Percentiles rank a stretch among this genome's conserved stretches.
These are phyloP conservation scores for Amia ocellicauda DNA, from an alignment of 2,113 vertebrate species.

Conservation along the genomic window DNA sequence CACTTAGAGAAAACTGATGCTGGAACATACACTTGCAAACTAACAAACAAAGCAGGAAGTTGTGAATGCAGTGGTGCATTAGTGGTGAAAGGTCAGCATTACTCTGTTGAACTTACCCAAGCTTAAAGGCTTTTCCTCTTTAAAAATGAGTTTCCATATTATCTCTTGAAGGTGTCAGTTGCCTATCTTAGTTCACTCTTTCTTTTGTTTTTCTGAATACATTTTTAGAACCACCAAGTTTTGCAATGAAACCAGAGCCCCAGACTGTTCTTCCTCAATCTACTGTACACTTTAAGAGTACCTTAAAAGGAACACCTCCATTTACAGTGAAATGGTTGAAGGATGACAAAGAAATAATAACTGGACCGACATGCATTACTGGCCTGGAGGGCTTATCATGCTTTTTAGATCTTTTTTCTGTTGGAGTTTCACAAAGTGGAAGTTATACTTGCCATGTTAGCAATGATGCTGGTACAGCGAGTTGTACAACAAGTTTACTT, in stretches of 20 bases:
- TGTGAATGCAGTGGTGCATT: constrained; percentile 81
- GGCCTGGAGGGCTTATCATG: constrained; percentile 81
- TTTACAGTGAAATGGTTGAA: constrained; percentile 95
- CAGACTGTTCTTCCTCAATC: constrained; percentile 82
- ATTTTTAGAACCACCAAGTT: constrained; percentile 86
- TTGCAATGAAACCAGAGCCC: constrained; percentile 78
- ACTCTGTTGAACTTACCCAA: constrained; percentile 10
- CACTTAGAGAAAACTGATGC: constrained; percentile 82
- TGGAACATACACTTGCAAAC: constrained; percentile 84
- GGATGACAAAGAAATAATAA: constrained; percentile 84
- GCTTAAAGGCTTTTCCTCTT: too few species aligned
- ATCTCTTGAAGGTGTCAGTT: constrained; percentile 34
- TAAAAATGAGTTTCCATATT: not conserved
- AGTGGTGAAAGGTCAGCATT: constrained; percentile 88
- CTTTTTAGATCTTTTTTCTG: constrained; percentile 90
- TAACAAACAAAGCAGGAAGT: constrained; percentile 83
- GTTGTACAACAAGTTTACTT: constrained; percentile 79
- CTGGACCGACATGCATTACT: constrained; percentile 85
- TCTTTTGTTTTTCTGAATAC: constrained; percentile 36
- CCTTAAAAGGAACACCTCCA: constrained; percentile 87
- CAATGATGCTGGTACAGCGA: constrained; percentile 90
- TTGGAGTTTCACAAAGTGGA: constrained; percentile 80
- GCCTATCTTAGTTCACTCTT: constrained; percentile 43
- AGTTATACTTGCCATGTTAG: constrained; percentile 89
- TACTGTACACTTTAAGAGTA: constrained; percentile 85